Evolutionary conservation across 2,888 invertebrate genomes (phyloP), one percentile per base, ranked within the genome.

Genomic region (Hypomecis atomaria): DNA sequence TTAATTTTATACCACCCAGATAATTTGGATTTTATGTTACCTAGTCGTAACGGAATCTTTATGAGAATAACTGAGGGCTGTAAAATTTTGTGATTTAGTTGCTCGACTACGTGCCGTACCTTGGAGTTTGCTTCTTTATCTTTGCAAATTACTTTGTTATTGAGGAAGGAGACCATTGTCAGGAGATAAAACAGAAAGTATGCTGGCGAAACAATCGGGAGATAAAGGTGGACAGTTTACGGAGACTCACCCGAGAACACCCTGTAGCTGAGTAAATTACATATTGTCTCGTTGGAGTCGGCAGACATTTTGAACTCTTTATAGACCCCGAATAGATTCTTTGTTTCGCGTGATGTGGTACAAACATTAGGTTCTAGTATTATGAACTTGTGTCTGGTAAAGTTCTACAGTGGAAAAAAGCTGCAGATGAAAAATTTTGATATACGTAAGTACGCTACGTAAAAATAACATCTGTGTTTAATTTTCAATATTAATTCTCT

Each of bases 1-100:
- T 85, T 87, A 86, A 89, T 86, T 88, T 90, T 86, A 89, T 84
- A 77, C 78, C 82, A 80, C 80, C 83, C 78, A 83, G 84, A 86
- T 86, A 85, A 87, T 88, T 85, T 81, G 81, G 78, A 75, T 85
- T 87, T 87, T 86, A 86, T 82, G 78, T 77, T 76, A 76, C 77
- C 77, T 77, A 82, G 75, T 77, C 78, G 78, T 75, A 73, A 78
- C 73, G 73, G 77, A 79, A 77, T 79, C 77, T 80, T 78, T 81
- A 75, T 71, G 77, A 73, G 74, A 76, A 75, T 80, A 73, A 72
- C 72, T 72, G 77, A 60, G 62, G 73, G 78, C 70, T 74, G 74
- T 79, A 76, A 78, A 78, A 76, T 74, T 60, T 61, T 71, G 72
- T 73, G 70, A 74, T 74, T 73, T 76, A 71, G 65, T 72, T 66